Evolutionary conservation across 2,888 invertebrate genomes (phyloP), one percentile per base, ranked within the genome.

Genomic region (Oligia fasciuncula): DNA sequence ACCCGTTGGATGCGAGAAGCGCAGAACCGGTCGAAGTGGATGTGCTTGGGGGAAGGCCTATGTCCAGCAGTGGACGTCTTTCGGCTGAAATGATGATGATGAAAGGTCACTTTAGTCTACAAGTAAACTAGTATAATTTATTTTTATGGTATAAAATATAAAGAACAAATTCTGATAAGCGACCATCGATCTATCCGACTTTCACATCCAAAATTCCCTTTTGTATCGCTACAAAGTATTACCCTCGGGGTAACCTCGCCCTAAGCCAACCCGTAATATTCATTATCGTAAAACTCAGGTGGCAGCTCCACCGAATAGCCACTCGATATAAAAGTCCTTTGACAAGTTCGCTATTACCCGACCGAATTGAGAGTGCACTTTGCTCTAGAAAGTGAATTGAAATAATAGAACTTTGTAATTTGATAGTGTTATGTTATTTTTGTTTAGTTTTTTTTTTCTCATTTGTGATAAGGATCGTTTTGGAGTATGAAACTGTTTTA

Each of bases 241-340:
- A 75, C 63, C 70, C 54, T 5, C 46, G 60, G 68, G 62, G 75
- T 73, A 74, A 63, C 79, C 79, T 74, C 65, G 46, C 82, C 83
- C 75, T 85, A 80, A 80, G 71, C 76, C 68, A 70, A 62, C 68
- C 80, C 78, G 88, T 85, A 88, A 89, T 90, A 88, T 66, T 89
- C 90, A 89, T 91, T 88, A 90, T 85, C 89, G 83, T 91, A 91
- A 91, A 90, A 89, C 91, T 89, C 91, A 90, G 91, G 91, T 91
- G 89, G 85, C 76, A 69, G 84, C 82, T 75, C 35, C 67, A 54
- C 65, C 71, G 68, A 81, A 88, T 83, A 74, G 85, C 83, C 81
- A 85, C 87, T 84, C 84, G 82, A 88, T 85, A 83, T 87, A 87
- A 88, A 88, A 83, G 85, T 80, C 74, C 84, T 84, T 78, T 80